Evolutionary conservation across 2,888 invertebrate species (phyloP), one percentile per base, ranked within the genome.

Genomic region (Drosophila neonasuta): DNA sequence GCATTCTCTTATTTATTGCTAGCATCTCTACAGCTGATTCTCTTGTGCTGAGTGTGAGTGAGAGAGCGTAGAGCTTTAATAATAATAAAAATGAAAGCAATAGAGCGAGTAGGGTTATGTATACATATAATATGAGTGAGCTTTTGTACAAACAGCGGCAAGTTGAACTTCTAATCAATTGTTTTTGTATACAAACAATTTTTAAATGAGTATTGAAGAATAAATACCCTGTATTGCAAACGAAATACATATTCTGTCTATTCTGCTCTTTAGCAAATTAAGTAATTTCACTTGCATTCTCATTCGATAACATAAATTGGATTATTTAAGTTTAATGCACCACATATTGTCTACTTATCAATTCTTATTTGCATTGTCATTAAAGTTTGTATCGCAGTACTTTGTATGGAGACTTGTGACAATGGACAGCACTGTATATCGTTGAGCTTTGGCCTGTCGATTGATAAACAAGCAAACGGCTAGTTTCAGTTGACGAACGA

Each of bases 401-500:
- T 9, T 3, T 32, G 30, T 8, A 32, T 32, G 9, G 9, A 8
- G 32, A 32, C 32, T 32, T 13, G 49, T 51, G 67, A 44, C 65
- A 55, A n/a, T n/a, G 13, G 45, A 41, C 66, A 52, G 30, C 50
- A 57, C 30, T 80, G 69, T 77, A 13, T 0, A 8, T 2, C 11
- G 4, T 10, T 30, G 17, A 75, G 50, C 57, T 64, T 65, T 71
- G 2, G 30, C 17, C 32, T 39, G 36, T 51, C 7, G 24, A 48
- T 60, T 45, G 20, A 45, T 45, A 36, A 24, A 45, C 24, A 44
- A 44, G 10, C 20, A 24, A 8, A 24, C 3, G 20, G 24, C 13
- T 11, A 3, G 10, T 45, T 29, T 80, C 48, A 77, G 68, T 83
- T 63, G 41, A 57, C 49, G 32, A 67, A 39, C 48, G 30, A 52